Percentiles rank a stretch among this genome's conserved stretches.
Conservation (phyloP, 2,113 vertebrate species). For the Gasterosteus aculeatus region DNA sequence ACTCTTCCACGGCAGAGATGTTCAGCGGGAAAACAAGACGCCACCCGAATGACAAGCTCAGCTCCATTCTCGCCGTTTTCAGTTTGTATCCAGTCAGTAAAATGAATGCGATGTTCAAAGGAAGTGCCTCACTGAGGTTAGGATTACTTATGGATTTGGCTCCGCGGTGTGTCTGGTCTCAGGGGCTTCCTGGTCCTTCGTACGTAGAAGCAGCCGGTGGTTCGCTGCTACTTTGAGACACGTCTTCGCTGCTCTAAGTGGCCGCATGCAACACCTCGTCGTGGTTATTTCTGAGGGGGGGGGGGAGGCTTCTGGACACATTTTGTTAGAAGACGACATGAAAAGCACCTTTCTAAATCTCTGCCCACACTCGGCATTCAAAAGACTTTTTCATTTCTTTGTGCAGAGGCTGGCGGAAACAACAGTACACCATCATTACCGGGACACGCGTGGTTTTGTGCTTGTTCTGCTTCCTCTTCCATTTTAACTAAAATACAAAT, state of each 20-base stretch:
- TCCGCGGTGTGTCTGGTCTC: background rate
- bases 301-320: background rate
- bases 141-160: background rate
- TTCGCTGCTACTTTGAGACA: background rate
- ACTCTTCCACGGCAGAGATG: background rate
- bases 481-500: conserved; percentile 19
- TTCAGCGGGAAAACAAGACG: background rate
- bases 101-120: background rate
- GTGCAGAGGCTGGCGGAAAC: conserved; percentile 10
- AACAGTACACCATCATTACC: conserved; percentile 26
- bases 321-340: background rate
- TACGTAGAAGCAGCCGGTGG: background rate
- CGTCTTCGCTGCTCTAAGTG: background rate
- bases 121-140: background rate
- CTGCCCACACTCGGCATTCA: background rate
- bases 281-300: background rate
- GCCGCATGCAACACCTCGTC: background rate
- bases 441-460: conserved; percentile 4
- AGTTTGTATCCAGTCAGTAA: background rate
- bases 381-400: background rate
- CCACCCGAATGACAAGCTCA: background rate
- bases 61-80: background rate
- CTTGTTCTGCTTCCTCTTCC: conserved; percentile 7
- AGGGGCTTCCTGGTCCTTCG: background rate
- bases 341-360: conserved; percentile 30